These are phyloP conservation scores for Cheirogaleus medius DNA, from an alignment of 2,113 vertebrate genomes.

Conservation along the genomic window DNA sequence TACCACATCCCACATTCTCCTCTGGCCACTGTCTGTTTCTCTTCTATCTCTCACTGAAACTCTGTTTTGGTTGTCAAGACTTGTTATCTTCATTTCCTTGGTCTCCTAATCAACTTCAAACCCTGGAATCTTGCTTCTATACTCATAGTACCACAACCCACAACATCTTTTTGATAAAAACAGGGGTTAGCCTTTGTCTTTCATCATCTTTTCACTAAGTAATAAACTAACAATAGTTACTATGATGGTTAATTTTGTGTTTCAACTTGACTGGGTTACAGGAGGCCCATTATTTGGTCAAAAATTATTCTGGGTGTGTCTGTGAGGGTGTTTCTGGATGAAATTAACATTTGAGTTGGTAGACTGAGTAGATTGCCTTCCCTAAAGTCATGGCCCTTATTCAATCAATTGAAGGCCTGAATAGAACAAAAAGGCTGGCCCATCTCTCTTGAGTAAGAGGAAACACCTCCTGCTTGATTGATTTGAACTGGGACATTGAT, in stretches of 20 bases:
- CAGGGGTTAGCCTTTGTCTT: background rate
- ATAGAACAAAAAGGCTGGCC: background rate
- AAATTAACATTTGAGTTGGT: background rate
- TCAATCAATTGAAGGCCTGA: background rate
- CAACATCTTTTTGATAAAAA: background rate
- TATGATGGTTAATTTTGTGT: background rate
- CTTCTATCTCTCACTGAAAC: background rate
- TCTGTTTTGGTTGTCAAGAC: background rate
- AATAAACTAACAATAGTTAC: background rate
- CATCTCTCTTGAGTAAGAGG: background rate
- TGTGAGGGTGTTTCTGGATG: background rate
- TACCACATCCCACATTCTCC: background rate
- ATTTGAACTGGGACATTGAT: background rate
- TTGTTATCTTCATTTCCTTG: background rate
- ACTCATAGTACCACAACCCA: background rate
- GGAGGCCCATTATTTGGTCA: background rate
- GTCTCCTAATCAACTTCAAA: background rate
- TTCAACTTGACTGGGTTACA: background rate
- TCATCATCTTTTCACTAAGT: background rate
- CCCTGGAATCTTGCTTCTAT: background rate
- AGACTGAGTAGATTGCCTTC: background rate
- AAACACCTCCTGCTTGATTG: background rate
- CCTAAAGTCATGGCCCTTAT: background rate
- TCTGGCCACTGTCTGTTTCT: background rate
- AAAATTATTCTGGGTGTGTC: background rate